Evolutionary conservation across 2,797 vertebrate species (phyloP).

Genomic region (Mallotus villosus): DNA sequence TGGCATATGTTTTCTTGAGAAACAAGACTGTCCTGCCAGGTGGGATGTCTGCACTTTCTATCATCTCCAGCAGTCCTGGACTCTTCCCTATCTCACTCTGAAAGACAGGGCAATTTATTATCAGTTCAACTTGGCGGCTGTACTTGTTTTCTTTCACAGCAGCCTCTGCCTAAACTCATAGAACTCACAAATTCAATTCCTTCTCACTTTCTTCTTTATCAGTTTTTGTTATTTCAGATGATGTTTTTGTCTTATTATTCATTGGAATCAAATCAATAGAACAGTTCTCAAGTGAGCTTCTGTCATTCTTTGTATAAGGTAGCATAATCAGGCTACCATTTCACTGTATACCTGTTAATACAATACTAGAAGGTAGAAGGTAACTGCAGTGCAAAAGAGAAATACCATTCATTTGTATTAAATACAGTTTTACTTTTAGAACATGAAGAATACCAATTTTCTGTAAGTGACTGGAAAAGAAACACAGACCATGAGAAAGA

Average conservation of each 20-base stretch:
- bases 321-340: neutral
- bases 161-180: slow-evolving; percentile 28
- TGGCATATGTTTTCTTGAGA: slow-evolving; percentile 44
- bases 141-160: slow-evolving; percentile 30
- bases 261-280: neutral
- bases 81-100: slow-evolving; percentile 47
- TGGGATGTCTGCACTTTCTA: slow-evolving; percentile 33
- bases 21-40: slow-evolving; percentile 43
- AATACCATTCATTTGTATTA: too few relatives aligned
- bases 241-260: neutral
- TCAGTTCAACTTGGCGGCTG: slow-evolving; percentile 33
- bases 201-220: slow-evolving; percentile 17
- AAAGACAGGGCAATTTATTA: slow-evolving; percentile 56
- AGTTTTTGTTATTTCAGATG: neutral
- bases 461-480: neutral
- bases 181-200: slow-evolving; percentile 11
- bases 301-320: neutral
- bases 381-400: too few relatives aligned
- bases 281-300: neutral
- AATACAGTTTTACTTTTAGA: neutral
- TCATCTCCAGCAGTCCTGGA: slow-evolving; percentile 43
- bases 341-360: neutral
- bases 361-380: too few relatives aligned
- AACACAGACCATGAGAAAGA: slow-evolving; percentile 19
- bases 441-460: slow-evolving; percentile 1